Evolutionary conservation across 2,113 vertebrate genomes (phyloP), one percentile per base, ranked within the genome.

Genomic region (Aramus guarauna): DNA sequence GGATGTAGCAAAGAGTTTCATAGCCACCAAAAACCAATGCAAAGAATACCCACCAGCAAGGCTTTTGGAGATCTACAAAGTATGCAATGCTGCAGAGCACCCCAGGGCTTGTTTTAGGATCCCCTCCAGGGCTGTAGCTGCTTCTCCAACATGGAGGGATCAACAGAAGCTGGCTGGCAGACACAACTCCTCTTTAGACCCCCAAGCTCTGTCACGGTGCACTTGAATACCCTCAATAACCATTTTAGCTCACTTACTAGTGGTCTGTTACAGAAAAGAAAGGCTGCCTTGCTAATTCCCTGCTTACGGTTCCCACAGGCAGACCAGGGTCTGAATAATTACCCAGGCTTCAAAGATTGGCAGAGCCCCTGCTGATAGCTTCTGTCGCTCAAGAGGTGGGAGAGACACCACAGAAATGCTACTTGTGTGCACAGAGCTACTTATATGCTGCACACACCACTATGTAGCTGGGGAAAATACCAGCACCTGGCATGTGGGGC

Each of bases 1-100:
- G 48, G 3, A 37, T 3, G 36, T 4, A 11, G 34, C 56, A 39
- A 41, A 0, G 5, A 66, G 30, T 21, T 62, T 24, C 3, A 1
- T 7, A 37, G 62, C 34, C 67, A 88, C 63, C 30, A 47, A 76
- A 85, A 79, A 7, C 5, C 58, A 62, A 2, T 0, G 1, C 5
- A 39, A 75, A 66, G 52, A 64, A 75, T 60, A 5, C 12, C 16
- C 39, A 77, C 6, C 5, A 12, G 21, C 37, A 41, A 59, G 16
- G 55, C 50, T 69, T 72, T 36, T 43, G 41, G 71, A 73, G 48
- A 34, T 9, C 55, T 34, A 9, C 12, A 6, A 11, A 2, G 12
- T 4, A 2, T 4, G 32, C 45, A 32, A 23, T 7, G 75, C 91
- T 80, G 47, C 50, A 80, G 55, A 84, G 59, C 55, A 37, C 7